Evolutionary conservation across 2,888 invertebrate genomes (phyloP), one percentile per base, ranked within the genome.

Genomic region (Himalopsyche anomala): DNA sequence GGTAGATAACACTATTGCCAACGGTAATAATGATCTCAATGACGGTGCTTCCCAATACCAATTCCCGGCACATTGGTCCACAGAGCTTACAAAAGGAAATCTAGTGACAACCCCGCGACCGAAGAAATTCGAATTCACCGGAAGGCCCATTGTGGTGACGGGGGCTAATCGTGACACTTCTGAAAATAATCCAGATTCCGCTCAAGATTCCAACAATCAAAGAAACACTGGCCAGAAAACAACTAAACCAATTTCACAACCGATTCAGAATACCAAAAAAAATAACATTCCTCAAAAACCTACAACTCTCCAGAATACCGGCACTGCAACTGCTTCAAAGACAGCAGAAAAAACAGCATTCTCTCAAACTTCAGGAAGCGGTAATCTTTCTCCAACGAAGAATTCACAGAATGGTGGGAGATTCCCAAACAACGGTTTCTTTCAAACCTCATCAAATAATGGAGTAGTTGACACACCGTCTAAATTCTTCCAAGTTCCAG

Each of bases 11-110:
- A 90, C 92, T 5, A 92, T 94, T 42, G 90, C 91, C 2, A 91
- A 91, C 80, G 90, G 90, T 12, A 92, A 92, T 88, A 92, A 92
- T 83, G 91, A 91, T 19, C 89, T 92, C 6, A 92, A 92, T 87
- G 91, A 91, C 62, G 93, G 91, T 85, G 93, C 93, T 89, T 91
- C 91, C 38, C 92, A 91, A 87, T 94, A 94, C 89, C 91, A 93
- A 42, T 92, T 94, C 0, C 94, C 94, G 0, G 92, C 92, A 9
- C 93, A 93, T 85, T 94, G 94, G 94, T 94, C 94, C 0, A 94
- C 93, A 0, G 92, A 93, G 83, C 90, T 90, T 84, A 87, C 88
- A 0, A 89, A 89, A 36, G 28, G 36, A 42, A 85, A 88, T 79
- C 82, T 56, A 6, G 84, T 81, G 38, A 89, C 89, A 5, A 88